Evolutionary conservation across 2,888 invertebrate species (phyloP), one percentile per base, ranked within the genome.

Genomic region (Caenorhabditis wallacei): DNA sequence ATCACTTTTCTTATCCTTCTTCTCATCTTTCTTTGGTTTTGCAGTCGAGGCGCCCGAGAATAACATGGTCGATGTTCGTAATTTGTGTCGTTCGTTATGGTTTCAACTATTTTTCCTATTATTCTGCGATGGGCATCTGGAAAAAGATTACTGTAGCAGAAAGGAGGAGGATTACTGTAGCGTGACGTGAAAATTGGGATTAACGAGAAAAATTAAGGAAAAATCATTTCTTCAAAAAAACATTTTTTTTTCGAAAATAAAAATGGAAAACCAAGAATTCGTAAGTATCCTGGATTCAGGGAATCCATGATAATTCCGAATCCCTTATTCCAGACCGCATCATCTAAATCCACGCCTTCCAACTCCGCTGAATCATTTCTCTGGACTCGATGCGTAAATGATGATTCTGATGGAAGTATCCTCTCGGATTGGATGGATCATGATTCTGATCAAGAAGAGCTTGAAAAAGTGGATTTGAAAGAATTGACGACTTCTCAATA

Each of bases 21-120:
- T 88, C 57, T 89, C 90, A 48, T 90, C 90, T 59, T 85, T 85
- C 69, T 88, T 89, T 51, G 89, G 85, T 80, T 90, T 89, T 22
- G 87, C 82, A 46, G 87, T 72, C 13, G 84, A 79, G 48, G 85
- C 87, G 72, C 88, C 87, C 54, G 87, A 85, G 80, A 88, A 88
- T 43, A 88, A 71, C 88, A 88, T 88, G 40, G 40, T 40, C 13
- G 40, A 8, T 40, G 10, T 5, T 40, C 13, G 16, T 13, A 35
- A 35, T 35, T 80, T 43, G 35, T 8, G 46, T 35, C 26, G 18
- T 48, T 35, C 18, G 22, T 56, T 16, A 24, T 48, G 35, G 48
- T 64, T 64, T 48, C 13, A 43, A 2, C 30, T 35, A 48, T 30
- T 57, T 48, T 68, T n/a, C n/a, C 54, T 35, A 30, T 35, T 20